A percentile compares a stretch with the other conserved stretches of the same genome.
These are phyloP conservation scores for Drosophila lacicola DNA, from an alignment of 2,888 invertebrate species.

Conservation along the genomic window DNA sequence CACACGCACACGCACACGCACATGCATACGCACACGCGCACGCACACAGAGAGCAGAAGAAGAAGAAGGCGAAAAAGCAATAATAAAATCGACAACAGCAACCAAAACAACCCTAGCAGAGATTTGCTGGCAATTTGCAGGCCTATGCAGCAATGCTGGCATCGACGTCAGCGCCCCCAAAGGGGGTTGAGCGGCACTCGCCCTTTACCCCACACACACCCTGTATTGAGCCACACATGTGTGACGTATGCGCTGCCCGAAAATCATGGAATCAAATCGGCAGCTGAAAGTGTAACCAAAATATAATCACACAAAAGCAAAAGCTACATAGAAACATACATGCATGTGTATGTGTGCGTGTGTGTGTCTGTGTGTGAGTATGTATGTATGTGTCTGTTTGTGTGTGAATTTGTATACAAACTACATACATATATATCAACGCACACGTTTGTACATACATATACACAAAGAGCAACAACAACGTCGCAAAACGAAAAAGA, in stretches of 20 bases:
- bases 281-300: constrained; percentile 73
- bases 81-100: constrained; percentile 39
- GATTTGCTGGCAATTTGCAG: constrained; percentile 67
- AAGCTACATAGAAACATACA: constrained; percentile 26
- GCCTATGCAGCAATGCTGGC: constrained; percentile 47
- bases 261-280: constrained; percentile 40
- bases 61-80: constrained; percentile 10
- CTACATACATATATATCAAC: constrained; percentile 33
- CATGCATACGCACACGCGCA: neutral
- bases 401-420: constrained; percentile 22
- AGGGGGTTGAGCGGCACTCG: neutral
- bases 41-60: neutral
- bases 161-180: constrained; percentile 11
- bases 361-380: constrained; percentile 10
- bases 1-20: neutral
- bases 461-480: constrained; percentile 42
- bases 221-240: constrained; percentile 34
- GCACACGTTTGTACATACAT: constrained; percentile 10
- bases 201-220: neutral
- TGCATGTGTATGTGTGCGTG: constrained; percentile 6
- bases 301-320: constrained; percentile 44
- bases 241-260: constrained; percentile 45
- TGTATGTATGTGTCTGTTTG: constrained; percentile 5
- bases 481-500: constrained; percentile 71
- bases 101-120: constrained; percentile 57